Evolutionary conservation across 2,797 vertebrate species (phyloP).

Genomic region (Mormyrus proboscirostris): DNA sequence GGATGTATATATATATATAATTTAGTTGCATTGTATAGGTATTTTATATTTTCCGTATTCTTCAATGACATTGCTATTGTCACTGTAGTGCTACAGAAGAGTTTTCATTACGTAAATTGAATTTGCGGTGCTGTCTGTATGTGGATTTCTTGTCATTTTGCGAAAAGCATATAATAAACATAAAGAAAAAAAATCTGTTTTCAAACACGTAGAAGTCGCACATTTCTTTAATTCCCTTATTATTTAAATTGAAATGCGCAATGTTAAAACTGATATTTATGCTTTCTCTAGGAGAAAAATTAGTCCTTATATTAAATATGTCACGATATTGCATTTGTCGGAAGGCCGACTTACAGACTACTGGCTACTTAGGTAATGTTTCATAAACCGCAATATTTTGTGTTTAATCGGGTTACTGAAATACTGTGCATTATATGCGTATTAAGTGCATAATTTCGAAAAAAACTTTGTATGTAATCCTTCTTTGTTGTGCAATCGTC

Average conservation of each 20-base stretch:
- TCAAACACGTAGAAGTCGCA: background rate
- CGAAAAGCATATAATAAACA: background rate
- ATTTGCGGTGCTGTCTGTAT: background rate
- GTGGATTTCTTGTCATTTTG: background rate
- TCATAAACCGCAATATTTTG: background rate
- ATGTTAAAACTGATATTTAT: background rate
- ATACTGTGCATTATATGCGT: background rate
- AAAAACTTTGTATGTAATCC: background rate
- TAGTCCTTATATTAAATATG: background rate
- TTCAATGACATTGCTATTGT: background rate
- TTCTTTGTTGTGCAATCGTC: background rate
- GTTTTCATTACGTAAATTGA: background rate
- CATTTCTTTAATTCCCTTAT: background rate
- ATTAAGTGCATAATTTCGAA: background rate
- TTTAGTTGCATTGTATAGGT: background rate
- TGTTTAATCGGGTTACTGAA: background rate
- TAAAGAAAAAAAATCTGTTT: background rate
- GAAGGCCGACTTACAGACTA: background rate
- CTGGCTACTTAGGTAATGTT: background rate
- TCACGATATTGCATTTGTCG: background rate
- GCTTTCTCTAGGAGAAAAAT: background rate
- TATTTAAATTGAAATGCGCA: background rate
- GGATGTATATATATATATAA: background rate
- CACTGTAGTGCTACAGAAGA: background rate
- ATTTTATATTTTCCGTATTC: background rate